Evolutionary conservation across 2,888 invertebrate genomes (phyloP), one percentile per base, ranked within the genome.

Genomic region (Platycheirus rosarum): DNA sequence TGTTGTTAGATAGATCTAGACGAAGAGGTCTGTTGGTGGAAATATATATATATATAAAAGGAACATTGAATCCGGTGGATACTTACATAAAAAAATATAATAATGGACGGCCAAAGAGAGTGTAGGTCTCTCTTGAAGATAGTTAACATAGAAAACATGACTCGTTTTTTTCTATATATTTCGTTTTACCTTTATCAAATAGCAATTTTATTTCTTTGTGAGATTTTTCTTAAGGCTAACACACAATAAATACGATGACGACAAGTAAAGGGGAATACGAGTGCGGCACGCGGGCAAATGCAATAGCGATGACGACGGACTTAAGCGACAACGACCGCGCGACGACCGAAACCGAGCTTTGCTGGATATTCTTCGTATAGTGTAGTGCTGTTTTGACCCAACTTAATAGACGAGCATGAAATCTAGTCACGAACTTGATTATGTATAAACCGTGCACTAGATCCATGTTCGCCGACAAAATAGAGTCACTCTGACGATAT

Each of bases 361-460:
- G 16, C 40, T 75, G 44, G 44, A 18, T n/a, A n/a, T 48, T 68
- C 32, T 51, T 57, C 14, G 40, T 40, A 40, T 23, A 23, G 40
- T 48, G 49, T 84, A 84, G 65, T 85, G 88, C 87, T 89, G 90
- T 89, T 87, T 89, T 89, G 90, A 90, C 90, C 89, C 90, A 90
- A 90, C 90, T 91, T 90, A 91, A 91, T 90, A 91, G 91, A 91
- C 91, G 91, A 91, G 91, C 91, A 91, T 91, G 90, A 90, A 90
- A 91, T 91, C 91, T 91, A 91, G 91, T 91, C 91, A 91, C 91
- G 91, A 90, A 91, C 89, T 90, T 90, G 88, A 90, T 89, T 89
- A 89, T 90, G 89, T 89, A 88, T 87, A 89, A 90, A 90, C 90
- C 91, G 91, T 91, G 91, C 89, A 91, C 91, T 90, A 91, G 91